Percentiles rank a stretch among this genome's conserved stretches.
phyloP scores from a whole-genome alignment of 2,888 invertebrate genomes.

The Trissoscelio sp. region DNA sequence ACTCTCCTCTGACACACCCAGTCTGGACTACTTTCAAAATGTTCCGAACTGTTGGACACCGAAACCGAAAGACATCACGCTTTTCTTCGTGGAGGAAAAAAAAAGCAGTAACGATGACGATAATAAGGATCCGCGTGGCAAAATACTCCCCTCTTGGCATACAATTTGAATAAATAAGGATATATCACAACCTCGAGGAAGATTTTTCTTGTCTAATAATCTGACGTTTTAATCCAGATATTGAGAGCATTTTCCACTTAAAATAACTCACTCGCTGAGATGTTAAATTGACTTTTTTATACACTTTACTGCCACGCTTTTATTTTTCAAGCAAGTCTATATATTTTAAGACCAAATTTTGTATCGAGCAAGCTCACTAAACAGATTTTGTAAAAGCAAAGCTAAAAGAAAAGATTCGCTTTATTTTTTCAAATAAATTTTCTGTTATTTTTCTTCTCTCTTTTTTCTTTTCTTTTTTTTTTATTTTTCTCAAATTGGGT shows the following conservation, averaged over 20 bases:
- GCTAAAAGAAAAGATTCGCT: no score
- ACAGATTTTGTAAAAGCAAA: no score
- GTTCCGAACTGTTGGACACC: constrained; percentile 52
- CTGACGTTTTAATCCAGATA: constrained; percentile 7
- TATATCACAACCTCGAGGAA: not conserved
- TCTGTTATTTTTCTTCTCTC: no score
- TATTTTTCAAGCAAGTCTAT: no score
- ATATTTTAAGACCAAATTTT: constrained; percentile 12
- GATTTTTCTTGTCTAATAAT: constrained; percentile 7
- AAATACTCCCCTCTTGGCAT: not conserved
- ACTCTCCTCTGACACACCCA: constrained; percentile 67
- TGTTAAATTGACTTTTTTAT: constrained; percentile 10
- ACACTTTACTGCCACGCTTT: not conserved
- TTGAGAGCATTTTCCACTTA: constrained; percentile 24
- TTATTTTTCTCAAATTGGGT: no score
- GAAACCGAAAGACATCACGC: constrained; percentile 43
- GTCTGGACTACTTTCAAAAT: constrained; percentile 59
- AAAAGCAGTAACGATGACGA: not conserved
- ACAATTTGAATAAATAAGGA: constrained; percentile 33
- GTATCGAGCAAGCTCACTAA: no score
- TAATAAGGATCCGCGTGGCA: constrained; percentile 16
- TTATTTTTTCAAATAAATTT: no score
- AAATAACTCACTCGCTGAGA: constrained; percentile 4
- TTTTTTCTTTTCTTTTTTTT: no score
- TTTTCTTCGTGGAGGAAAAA: not conserved